phyloP scores from a whole-genome alignment of 30 jellyfish, hydroid and myxozoan genomes.

The Pelagia noctiluca region DNA sequence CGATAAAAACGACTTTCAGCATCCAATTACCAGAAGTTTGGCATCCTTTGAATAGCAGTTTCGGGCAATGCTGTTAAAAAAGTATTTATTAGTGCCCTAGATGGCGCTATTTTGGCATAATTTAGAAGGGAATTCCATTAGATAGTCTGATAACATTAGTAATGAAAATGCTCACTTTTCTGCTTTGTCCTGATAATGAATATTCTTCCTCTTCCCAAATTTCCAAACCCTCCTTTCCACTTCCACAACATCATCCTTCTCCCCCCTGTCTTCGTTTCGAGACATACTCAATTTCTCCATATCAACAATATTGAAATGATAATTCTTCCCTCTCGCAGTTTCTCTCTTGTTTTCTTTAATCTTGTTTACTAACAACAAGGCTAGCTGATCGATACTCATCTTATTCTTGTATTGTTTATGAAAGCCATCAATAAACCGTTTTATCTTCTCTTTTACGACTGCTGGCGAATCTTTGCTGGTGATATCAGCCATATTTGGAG shows the following conservation, averaged over 20 bases:
- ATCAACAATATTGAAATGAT: slow-evolving; percentile 14
- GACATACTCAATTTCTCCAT: slow-evolving; percentile 19
- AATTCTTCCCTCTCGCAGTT: slow-evolving; percentile 3
- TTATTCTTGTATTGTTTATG: slow-evolving; percentile 41
- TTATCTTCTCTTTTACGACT: slow-evolving; percentile 1
- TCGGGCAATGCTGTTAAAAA: not conserved
- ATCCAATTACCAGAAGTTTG: not conserved
- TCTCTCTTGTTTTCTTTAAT: slow-evolving; percentile 35
- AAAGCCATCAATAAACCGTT: slow-evolving; percentile 46
- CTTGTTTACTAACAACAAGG: slow-evolving; percentile 64
- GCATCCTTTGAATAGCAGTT: not conserved
- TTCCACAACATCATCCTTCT: slow-evolving; percentile 1
- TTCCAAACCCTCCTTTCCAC: slow-evolving; percentile 26
- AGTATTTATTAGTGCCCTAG: not conserved
- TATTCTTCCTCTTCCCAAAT: not conserved
- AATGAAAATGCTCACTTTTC: not conserved
- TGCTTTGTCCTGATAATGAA: not conserved
- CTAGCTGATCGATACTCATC: slow-evolving; percentile 64
- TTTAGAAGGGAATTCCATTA: not conserved
- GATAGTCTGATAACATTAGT: too few species aligned
- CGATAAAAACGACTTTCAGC: too few species aligned
- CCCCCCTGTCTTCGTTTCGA: slow-evolving; percentile 10
- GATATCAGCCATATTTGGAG: slow-evolving; percentile 56
- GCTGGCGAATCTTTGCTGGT: slow-evolving; percentile 29
- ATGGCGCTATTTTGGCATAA: not conserved